Percentiles rank a stretch among this genome's conserved stretches.
These are phyloP conservation scores for Mesocricetus auratus DNA, from an alignment of 2,113 vertebrate species.

Conservation along the genomic window DNA sequence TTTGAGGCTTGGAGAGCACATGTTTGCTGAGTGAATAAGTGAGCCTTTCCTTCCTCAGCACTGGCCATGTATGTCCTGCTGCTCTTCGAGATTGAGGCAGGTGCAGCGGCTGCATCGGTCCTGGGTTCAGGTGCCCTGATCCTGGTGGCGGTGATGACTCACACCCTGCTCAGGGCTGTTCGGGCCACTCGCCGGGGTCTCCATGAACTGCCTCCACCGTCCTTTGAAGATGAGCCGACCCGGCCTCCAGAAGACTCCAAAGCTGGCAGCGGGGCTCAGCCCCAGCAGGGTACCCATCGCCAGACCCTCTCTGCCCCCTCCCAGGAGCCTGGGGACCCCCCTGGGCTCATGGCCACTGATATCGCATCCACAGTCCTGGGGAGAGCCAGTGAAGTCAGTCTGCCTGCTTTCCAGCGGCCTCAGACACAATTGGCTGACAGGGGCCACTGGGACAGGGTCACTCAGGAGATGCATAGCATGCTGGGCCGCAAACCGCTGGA, in stretches of 20 bases:
- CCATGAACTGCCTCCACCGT: slow-evolving; percentile 80
- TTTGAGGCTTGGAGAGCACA: not conserved
- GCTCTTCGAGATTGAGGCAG: slow-evolving; percentile 91
- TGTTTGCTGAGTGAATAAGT: not conserved
- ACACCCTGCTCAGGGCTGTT: slow-evolving; percentile 88
- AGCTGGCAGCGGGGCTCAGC: slow-evolving; percentile 76
- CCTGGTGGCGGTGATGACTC: slow-evolving; percentile 87
- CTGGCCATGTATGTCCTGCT: slow-evolving; percentile 93
- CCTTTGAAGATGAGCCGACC: slow-evolving; percentile 89
- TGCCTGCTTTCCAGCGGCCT: slow-evolving; percentile 79
- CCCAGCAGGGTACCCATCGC: slow-evolving; percentile 86
- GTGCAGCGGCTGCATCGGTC: slow-evolving; percentile 89
- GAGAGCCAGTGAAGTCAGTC: slow-evolving; percentile 76
- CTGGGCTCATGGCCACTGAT: slow-evolving; percentile 72
- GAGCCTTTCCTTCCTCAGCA: slow-evolving; percentile 73
- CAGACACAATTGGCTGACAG: slow-evolving; percentile 87
- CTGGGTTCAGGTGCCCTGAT: slow-evolving; percentile 90
- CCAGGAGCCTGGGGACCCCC: slow-evolving; percentile 78
- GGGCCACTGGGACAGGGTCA: slow-evolving; percentile 90
- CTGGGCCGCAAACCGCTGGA: slow-evolving; percentile 86
- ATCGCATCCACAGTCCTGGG: slow-evolving; percentile 74
- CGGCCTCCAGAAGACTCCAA: slow-evolving; percentile 83
- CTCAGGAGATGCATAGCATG: slow-evolving; percentile 91
- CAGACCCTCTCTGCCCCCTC: slow-evolving; percentile 86
- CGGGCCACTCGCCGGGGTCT: slow-evolving; percentile 66